These are phyloP conservation scores for Chionodraco myersi DNA, from an alignment of 2,113 vertebrate species.

Conservation along the genomic window DNA sequence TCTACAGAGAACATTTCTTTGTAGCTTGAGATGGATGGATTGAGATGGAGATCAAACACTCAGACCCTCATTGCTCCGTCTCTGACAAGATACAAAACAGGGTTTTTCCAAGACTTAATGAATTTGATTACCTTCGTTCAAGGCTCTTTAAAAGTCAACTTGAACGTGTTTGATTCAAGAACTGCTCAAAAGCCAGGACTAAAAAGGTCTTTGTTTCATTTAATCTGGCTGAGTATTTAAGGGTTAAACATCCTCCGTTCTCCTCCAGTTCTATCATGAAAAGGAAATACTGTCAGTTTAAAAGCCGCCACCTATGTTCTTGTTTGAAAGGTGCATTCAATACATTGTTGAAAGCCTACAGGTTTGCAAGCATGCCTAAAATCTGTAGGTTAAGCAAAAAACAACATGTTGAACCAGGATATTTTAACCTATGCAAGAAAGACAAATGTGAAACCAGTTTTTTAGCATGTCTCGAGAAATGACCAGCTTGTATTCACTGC, in stretches of 20 bases:
- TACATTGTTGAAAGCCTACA: neutral
- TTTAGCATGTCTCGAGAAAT: neutral
- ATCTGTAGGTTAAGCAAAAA: neutral
- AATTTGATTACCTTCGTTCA: too few relatives aligned
- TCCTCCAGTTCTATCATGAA: conserved; percentile 3
- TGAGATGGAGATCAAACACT: conserved; percentile 11
- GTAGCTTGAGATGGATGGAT: neutral
- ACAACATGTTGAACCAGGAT: neutral
- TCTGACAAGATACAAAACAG: too few relatives aligned
- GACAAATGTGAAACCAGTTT: neutral
- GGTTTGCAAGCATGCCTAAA: neutral
- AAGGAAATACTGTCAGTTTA: conserved; percentile 7
- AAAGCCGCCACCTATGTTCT: neutral
- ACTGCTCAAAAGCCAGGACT: too few relatives aligned
- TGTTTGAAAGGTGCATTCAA: conserved; percentile 11
- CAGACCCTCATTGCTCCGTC: too few relatives aligned
- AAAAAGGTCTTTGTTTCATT: neutral
- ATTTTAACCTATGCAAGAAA: too few relatives aligned
- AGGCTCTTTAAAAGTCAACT: too few relatives aligned
- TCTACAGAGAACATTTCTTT: conserved; percentile 3
- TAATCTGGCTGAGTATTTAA: neutral
- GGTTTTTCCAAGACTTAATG: too few relatives aligned
- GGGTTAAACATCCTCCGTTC: neutral
- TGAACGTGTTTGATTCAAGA: too few relatives aligned
- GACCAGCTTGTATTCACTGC: neutral